phyloP scores from a whole-genome alignment of 1,140 invertebrate genomes.

The Heliconius himera region DNA sequence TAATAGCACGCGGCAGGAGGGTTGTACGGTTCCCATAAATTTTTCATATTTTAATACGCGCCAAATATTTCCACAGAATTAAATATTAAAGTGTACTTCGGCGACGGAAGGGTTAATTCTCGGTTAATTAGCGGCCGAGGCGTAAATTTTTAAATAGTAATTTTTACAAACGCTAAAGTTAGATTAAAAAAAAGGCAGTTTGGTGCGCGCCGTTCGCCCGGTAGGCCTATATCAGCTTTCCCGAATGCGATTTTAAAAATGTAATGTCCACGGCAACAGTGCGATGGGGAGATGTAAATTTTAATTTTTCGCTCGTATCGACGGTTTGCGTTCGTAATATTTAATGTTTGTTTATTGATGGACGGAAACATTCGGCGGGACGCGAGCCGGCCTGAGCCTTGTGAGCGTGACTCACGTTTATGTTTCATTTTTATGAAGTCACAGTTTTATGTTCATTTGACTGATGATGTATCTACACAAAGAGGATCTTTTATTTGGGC shows the following conservation, averaged over 20 bases:
- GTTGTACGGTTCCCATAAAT: constrained; percentile 59
- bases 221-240: constrained; percentile 75
- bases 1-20: background rate
- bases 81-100: constrained; percentile 75
- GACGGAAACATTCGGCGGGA: constrained; percentile 51
- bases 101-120: constrained; percentile 81
- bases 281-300: constrained; percentile 69
- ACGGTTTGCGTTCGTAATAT: constrained; percentile 67
- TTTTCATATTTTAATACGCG: constrained; percentile 81
- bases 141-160: constrained; percentile 80
- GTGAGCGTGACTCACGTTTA: constrained; percentile 51
- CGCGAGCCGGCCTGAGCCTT: constrained; percentile 21
- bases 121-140: constrained; percentile 77
- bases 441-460: constrained; percentile 42
- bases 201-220: constrained; percentile 54
- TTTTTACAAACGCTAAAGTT: constrained; percentile 82
- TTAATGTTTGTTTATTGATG: constrained; percentile 70
- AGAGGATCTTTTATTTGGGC: constrained; percentile 16
- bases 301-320: constrained; percentile 71
- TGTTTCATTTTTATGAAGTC: constrained; percentile 58
- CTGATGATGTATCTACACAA: constrained; percentile 38
- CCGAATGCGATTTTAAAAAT: constrained; percentile 79
- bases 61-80: constrained; percentile 78
- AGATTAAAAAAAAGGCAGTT: constrained; percentile 78
- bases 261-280: constrained; percentile 66